phyloP scores from a whole-genome alignment of 2,797 vertebrate genomes.

The Mus minutoides region DNA sequence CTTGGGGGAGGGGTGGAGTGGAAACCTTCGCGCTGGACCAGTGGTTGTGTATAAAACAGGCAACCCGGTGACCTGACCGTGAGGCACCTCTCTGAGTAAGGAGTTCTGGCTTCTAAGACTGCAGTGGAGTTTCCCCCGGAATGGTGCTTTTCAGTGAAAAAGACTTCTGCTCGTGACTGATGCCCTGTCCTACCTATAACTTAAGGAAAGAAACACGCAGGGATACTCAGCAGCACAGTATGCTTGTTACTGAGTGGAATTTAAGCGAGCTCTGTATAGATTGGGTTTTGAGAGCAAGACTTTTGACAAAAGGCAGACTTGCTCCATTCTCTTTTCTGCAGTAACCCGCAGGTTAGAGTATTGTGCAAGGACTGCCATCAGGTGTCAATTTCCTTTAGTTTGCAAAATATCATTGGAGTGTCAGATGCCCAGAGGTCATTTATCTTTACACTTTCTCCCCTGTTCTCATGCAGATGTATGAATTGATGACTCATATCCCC shows the following conservation, averaged over 20 bases:
- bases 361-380: not conserved
- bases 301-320: not conserved
- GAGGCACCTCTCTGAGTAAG: not conserved
- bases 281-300: not conserved
- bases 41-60: not conserved
- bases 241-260: not conserved
- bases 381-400: not conserved
- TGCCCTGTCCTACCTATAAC: not conserved
- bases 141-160: not conserved
- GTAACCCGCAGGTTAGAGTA: not conserved
- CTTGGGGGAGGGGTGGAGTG: not conserved
- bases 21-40: not conserved
- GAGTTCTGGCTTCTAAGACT: constrained; percentile 7
- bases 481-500: not conserved
- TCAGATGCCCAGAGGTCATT: not conserved
- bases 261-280: not conserved
- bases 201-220: not conserved
- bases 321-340: not conserved
- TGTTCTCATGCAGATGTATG: not conserved
- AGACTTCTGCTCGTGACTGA: not conserved
- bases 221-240: not conserved
- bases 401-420: not conserved
- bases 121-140: not conserved
- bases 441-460: not conserved
- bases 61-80: too few species aligned